Percentiles rank a stretch among this genome's conserved stretches.
Conservation (phyloP, 1,140 invertebrate species). For the Plutomurus gul region DNA sequence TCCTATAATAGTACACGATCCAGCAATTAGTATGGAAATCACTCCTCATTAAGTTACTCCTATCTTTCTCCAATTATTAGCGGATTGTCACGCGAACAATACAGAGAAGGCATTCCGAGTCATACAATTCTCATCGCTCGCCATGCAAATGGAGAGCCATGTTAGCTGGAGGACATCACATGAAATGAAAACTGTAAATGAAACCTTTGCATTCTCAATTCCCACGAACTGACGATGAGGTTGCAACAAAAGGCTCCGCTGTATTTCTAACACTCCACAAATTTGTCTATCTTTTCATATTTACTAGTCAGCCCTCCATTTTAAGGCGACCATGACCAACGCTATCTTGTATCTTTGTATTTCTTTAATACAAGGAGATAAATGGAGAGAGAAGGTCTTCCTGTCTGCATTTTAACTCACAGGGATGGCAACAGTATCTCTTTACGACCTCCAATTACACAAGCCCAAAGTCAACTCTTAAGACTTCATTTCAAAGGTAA, state of each 20-base stretch:
- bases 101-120: not conserved
- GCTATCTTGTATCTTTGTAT: not conserved
- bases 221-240: not conserved
- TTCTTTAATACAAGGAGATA: not conserved
- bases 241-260: not conserved
- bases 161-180: not conserved
- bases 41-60: slow-evolving; percentile 25
- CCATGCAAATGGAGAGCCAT: not conserved
- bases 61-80: slow-evolving; percentile 31
- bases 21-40: slow-evolving; percentile 31
- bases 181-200: slow-evolving; percentile 13
- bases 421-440: not conserved
- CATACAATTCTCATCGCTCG: not conserved
- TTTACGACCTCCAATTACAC: slow-evolving; percentile 21
- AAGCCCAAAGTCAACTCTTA: slow-evolving; percentile 18
- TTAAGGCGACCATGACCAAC: not conserved
- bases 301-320: not conserved
- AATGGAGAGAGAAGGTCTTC: too few species aligned
- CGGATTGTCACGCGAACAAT: not conserved
- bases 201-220: not conserved
- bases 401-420: not conserved
- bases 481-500: slow-evolving; percentile 20
- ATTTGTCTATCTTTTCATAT: slow-evolving; percentile 21
- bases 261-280: not conserved
- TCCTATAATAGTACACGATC: not conserved